phyloP scores from a whole-genome alignment of 2,113 vertebrate genomes.

The Sebastes fasciatus region DNA sequence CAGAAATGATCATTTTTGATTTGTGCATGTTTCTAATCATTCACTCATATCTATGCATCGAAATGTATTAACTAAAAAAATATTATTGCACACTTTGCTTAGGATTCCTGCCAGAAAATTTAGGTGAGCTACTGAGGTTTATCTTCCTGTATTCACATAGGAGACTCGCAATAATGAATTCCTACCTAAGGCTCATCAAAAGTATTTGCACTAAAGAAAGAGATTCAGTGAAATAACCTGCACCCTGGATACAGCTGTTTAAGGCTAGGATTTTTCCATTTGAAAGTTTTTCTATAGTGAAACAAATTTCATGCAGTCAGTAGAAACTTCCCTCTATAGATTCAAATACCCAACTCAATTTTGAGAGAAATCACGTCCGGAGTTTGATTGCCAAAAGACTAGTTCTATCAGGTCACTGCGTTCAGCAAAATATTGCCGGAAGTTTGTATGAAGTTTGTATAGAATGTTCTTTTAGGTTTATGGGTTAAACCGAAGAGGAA shows the following conservation, averaged over 20 bases:
- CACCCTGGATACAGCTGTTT: neutral
- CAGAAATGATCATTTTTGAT: neutral
- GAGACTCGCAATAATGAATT: neutral
- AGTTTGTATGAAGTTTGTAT: neutral
- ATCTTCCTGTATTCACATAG: neutral
- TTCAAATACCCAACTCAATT: neutral
- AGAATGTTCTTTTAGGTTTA: neutral
- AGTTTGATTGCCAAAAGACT: neutral
- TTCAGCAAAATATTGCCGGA: neutral
- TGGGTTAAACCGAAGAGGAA: neutral
- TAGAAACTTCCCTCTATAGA: neutral
- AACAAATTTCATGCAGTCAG: neutral
- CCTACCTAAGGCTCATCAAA: neutral
- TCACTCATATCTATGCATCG: neutral
- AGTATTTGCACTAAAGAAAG: neutral
- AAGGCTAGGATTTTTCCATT: neutral
- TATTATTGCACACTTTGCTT: neutral
- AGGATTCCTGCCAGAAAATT: neutral
- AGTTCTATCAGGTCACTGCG: neutral
- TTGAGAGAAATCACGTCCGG: neutral
- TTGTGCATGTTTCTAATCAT: neutral
- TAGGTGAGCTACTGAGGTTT: neutral
- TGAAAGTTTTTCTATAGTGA: neutral
- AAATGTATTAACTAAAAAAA: neutral
- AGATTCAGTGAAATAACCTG: neutral